Conservation (phyloP, 2,797 vertebrate species). For the Acrossocheilus wenchowensis region DNA sequence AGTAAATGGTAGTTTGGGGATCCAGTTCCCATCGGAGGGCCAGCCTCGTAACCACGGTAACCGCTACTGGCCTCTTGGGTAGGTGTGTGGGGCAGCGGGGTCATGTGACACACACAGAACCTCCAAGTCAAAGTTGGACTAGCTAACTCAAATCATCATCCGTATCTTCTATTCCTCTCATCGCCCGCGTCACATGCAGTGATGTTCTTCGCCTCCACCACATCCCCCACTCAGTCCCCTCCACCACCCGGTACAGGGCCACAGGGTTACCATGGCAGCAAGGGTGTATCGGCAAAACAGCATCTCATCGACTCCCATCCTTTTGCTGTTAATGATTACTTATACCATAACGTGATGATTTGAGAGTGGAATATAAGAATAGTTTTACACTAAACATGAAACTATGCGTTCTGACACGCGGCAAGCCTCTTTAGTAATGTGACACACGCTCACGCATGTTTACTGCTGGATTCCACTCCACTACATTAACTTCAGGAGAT, state of each 20-base stretch:
- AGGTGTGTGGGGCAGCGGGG: slow-evolving; percentile 57
- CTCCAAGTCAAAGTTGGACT: slow-evolving; percentile 50
- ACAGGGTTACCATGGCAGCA: slow-evolving; percentile 72
- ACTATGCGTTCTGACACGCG: background rate
- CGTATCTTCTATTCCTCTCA: background rate
- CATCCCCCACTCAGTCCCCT: slow-evolving; percentile 42
- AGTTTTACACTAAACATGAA: background rate
- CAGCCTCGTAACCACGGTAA: slow-evolving; percentile 60
- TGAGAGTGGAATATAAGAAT: background rate
- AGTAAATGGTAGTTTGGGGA: slow-evolving; percentile 7
- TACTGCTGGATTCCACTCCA: slow-evolving; percentile 32
- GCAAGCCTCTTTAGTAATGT: background rate
- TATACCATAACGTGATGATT: background rate
- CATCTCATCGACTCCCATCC: slow-evolving; percentile 25
- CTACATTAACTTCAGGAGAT: slow-evolving; percentile 57
- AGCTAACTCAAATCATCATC: background rate
- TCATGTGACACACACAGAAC: slow-evolving; percentile 32
- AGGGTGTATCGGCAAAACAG: slow-evolving; percentile 62
- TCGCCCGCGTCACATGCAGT: slow-evolving; percentile 8
- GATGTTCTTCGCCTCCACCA: slow-evolving; percentile 23
- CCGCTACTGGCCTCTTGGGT: slow-evolving; percentile 47
- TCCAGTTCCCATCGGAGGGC: slow-evolving; percentile 40
- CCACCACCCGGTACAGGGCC: slow-evolving; percentile 61
- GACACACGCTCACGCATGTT: slow-evolving; percentile 30
- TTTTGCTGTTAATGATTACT: background rate